These are phyloP conservation scores for Eleginops maclovinus DNA, from an alignment of 2,113 vertebrate species.

Conservation along the genomic window DNA sequence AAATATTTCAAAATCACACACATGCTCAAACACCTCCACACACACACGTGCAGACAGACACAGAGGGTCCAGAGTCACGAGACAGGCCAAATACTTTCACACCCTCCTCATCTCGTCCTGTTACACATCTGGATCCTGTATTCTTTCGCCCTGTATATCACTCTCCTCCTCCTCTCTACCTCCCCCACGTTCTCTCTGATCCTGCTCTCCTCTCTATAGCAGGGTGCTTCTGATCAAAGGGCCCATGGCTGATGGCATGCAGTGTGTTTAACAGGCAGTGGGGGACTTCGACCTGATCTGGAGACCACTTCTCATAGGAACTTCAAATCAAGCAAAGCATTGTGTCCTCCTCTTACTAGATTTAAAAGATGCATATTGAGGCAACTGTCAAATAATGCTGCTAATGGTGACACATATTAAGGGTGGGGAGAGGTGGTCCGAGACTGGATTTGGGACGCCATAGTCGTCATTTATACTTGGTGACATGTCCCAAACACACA, in stretches of 20 bases:
- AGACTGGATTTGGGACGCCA: constrained; percentile 18
- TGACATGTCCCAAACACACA: too few relatives aligned
- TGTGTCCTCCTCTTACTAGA: constrained; percentile 13
- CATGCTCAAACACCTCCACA: constrained; percentile 6
- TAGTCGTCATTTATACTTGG: too few relatives aligned
- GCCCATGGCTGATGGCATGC: constrained; percentile 64
- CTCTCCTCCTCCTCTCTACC: constrained; percentile 49
- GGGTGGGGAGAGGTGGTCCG: constrained; percentile 23
- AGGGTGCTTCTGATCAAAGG: constrained; percentile 76
- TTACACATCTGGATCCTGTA: constrained; percentile 80
- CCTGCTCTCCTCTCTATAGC: constrained; percentile 68
- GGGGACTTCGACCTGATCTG: constrained; percentile 36
- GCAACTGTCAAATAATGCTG: constrained; percentile 35
- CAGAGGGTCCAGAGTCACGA: constrained; percentile 51
- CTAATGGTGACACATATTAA: constrained; percentile 64
- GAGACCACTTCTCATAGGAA: constrained; percentile 39
- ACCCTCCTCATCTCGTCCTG: constrained; percentile 74
- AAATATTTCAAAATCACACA: constrained; percentile 17
- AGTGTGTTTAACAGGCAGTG: constrained; percentile 60
- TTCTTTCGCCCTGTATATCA: constrained; percentile 76
- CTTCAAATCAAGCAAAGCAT: constrained; percentile 4
- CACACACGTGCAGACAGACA: constrained; percentile 20
- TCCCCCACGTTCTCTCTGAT: constrained; percentile 68
- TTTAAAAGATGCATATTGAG: constrained; percentile 16
- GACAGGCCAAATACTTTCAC: constrained; percentile 72